Evolutionary conservation across 2,888 invertebrate genomes (phyloP), one percentile per base, ranked within the genome.

Genomic region (Drosophila limbata): DNA sequence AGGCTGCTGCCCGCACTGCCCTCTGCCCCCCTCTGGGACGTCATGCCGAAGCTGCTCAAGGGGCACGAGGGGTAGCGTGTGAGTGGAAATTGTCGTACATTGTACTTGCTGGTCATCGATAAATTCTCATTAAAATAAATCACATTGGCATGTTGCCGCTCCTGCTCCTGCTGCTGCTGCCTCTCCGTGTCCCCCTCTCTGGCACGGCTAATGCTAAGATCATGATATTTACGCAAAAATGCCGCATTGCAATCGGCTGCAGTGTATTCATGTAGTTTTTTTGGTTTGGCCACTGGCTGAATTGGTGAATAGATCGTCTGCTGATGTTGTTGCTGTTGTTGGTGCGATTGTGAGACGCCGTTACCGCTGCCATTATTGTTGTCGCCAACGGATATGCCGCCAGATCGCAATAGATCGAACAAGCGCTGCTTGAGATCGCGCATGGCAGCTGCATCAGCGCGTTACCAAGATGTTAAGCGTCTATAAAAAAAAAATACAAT

Each of bases 81-180:
- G 4, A 89, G 73, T 0, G 90, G 88, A 72, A 90, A 90, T 35
- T 88, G 88, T 1, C 85, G 86, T 56, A 90, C 88, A 66, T 91
- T 88, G 51, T 90, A 91, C 78, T 92, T 92, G 70, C 92, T 92
- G 42, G 92, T 88, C 92, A 92, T 92, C 40, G 92, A 91, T n/a
- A 92, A 84, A 70, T 92, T 92, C 67, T 92, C 92, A 73, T 92
- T 92, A 59, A 92, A 92, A 63, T 92, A 91, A n/a, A 92, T 92
- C 3, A 92, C 83, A 71, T 90, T 91, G n/a, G 55, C 39, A 17
- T 40, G 35, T 40, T 67, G 25, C 33, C 56, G 48, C 35, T 55
- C 57, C 10, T 63, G 13, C 15, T 55, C 76, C 5, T 25, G 25
- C 59, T n/a, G 25, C 25, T 25, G 25, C 13, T 55, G 39, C 11